phyloP scores from a whole-genome alignment of 30 jellyfish, hydroid and myxozoan species.

The Aurelia sp. region DNA sequence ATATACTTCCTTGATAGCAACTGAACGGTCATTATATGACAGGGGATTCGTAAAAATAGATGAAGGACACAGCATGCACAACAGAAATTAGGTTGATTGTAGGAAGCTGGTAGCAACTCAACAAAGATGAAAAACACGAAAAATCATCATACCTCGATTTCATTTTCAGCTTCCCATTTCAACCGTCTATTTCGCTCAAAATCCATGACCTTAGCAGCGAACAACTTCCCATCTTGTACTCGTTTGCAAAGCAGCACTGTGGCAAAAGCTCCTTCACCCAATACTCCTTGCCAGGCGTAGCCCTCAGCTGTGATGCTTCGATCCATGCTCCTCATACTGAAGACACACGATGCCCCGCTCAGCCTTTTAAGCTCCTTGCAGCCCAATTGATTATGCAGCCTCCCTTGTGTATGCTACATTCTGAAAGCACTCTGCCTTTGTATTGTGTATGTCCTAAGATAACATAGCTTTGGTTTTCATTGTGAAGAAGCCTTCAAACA shows the following conservation, averaged over 20 bases:
- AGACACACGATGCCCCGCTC: not conserved
- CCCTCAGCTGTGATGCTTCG: conserved; percentile 20
- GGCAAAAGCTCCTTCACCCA: conserved; percentile 84
- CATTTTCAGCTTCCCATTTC: conserved; percentile 94
- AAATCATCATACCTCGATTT: conserved; percentile 76
- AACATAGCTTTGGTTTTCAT: not conserved
- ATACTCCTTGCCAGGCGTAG: conserved; percentile 47
- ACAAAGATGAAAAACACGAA: not conserved
- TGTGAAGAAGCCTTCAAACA: not conserved
- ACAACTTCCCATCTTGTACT: conserved; percentile 32
- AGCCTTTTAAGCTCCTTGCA: conserved; percentile 6
- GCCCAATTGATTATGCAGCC: conserved; percentile 54
- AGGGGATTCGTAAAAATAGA: too few relatives aligned
- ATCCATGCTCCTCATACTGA: conserved; percentile 66
- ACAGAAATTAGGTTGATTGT: too few relatives aligned
- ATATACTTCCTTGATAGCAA: too few relatives aligned
- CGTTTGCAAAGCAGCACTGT: conserved; percentile 58
- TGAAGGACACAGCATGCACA: too few relatives aligned
- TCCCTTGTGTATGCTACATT: conserved; percentile 23
- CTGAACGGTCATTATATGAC: too few relatives aligned
- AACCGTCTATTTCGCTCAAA: conserved; percentile 68
- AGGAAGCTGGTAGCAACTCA: too few relatives aligned
- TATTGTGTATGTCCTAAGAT: not conserved
- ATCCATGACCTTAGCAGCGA: conserved; percentile 85
- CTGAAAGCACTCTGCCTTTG: not conserved